A percentile compares a stretch with the other conserved stretches of the same genome.
Evolutionary conservation across 64 coral and sea anemone species (phyloP).

Genomic region (Montipora foliosa): DNA sequence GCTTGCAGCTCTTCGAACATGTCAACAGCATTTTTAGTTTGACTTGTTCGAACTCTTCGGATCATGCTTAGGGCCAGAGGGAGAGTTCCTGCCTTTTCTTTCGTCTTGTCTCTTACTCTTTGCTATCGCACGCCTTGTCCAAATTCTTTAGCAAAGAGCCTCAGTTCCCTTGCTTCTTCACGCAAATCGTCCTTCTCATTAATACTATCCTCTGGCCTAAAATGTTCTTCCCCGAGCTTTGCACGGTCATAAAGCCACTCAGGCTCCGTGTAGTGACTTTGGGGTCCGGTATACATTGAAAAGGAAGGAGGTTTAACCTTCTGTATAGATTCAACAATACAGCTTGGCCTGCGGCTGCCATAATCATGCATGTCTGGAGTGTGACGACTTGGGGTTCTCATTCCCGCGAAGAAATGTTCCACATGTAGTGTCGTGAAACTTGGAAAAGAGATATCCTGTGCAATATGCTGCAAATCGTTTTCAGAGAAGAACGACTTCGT

Average conservation of each 20-base stretch:
- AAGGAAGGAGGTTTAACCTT: constrained; percentile 59
- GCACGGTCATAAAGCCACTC: constrained; percentile 5
- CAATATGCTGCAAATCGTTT: constrained; percentile 44
- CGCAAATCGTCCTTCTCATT: background rate
- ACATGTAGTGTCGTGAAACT: constrained; percentile 57
- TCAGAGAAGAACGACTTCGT: constrained; percentile 1
- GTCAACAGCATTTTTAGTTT: background rate
- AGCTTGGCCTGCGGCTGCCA: constrained; percentile 28
- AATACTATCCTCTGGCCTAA: background rate
- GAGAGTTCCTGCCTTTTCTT: background rate
- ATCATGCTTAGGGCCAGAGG: constrained; percentile 2
- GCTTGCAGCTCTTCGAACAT: too few species aligned
- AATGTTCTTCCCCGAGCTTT: background rate
- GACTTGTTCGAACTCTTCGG: background rate
- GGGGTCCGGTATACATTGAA: constrained; percentile 29
- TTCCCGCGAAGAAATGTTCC: constrained; percentile 55
- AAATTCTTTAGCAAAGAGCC: constrained; percentile 32
- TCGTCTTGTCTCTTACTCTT: background rate
- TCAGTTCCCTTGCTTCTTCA: constrained; percentile 8
- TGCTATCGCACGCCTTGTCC: background rate
- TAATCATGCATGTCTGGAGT: constrained; percentile 69
- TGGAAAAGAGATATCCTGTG: constrained; percentile 21
- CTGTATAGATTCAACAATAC: constrained; percentile 36
- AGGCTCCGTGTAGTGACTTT: constrained; percentile 46
- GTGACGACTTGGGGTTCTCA: constrained; percentile 30